Evolutionary conservation across 2,888 invertebrate genomes (phyloP).

Genomic region (Coleophora deauratella): DNA sequence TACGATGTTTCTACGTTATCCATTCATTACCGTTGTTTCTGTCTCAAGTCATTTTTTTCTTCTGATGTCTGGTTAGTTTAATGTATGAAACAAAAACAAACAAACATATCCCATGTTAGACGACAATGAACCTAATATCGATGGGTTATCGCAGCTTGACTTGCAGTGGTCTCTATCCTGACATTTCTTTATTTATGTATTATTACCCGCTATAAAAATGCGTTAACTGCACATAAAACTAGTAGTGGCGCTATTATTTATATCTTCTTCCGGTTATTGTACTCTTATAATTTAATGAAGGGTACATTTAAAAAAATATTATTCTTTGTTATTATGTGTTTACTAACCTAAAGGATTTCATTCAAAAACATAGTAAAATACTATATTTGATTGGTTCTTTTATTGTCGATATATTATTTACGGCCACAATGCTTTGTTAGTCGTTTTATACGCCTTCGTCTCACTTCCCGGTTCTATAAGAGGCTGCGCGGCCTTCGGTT

Average conservation of each 20-base stretch:
- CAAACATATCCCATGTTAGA: slow-evolving; percentile 19
- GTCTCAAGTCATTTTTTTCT: no score
- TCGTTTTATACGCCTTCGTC: slow-evolving; percentile 18
- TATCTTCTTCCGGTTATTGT: neutral
- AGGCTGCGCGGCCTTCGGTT: slow-evolving; percentile 44
- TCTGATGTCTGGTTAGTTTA: no score
- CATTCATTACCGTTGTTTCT: no score
- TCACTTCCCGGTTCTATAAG: slow-evolving; percentile 58
- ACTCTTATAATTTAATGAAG: neutral
- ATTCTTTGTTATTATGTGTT: no score
- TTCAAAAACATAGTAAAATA: no score
- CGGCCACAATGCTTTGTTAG: slow-evolving; percentile 13
- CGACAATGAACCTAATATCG: slow-evolving; percentile 38
- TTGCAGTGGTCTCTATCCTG: slow-evolving; percentile 26
- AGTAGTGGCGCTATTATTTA: neutral
- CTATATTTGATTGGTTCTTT: no score
- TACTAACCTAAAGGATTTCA: no score
- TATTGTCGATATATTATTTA: neutral
- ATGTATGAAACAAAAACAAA: no score
- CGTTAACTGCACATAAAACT: neutral
- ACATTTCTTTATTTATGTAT: no score
- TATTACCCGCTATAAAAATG: no score
- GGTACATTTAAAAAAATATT: no score
- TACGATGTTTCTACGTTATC: no score
- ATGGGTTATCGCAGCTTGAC: slow-evolving; percentile 32